phyloP scores from a whole-genome alignment of 2,797 vertebrate species.

The Danio albolineatus region DNA sequence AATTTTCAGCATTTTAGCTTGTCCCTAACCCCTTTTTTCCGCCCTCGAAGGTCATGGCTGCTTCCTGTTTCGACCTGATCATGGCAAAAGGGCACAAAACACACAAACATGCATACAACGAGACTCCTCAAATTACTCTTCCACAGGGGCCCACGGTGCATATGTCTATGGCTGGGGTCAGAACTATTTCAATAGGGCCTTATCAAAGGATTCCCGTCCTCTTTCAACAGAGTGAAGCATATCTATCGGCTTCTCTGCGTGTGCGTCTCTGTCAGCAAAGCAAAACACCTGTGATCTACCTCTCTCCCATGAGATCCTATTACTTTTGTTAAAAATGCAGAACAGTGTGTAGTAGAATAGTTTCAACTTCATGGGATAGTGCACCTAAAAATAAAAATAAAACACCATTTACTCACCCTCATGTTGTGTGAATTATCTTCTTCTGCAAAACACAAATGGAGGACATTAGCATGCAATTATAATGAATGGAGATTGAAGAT shows the following conservation, averaged over 20 bases:
- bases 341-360: background rate
- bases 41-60: slow-evolving; percentile 66
- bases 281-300: slow-evolving; percentile 2
- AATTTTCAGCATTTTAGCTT: slow-evolving; percentile 75
- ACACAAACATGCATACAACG: slow-evolving; percentile 11
- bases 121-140: slow-evolving; percentile 29
- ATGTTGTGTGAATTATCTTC: background rate
- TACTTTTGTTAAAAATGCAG: slow-evolving; percentile 22
- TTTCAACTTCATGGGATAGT: background rate
- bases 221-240: slow-evolving; percentile 32
- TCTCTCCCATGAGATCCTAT: background rate
- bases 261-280: slow-evolving; percentile 19
- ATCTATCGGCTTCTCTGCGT: slow-evolving; percentile 26
- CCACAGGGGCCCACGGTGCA: background rate
- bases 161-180: slow-evolving; percentile 18
- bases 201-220: slow-evolving; percentile 36
- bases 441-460: slow-evolving; percentile 17
- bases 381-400: background rate
- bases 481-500: background rate
- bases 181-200: slow-evolving; percentile 22
- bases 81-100: slow-evolving; percentile 51
- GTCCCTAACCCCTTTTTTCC: slow-evolving; percentile 61
- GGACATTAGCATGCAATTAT: slow-evolving; percentile 10
- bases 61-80: slow-evolving; percentile 75
- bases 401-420: background rate